Base-by-base conservation (phyloP, 2,797 vertebrate species). In the Austrolebias charrua region DNA sequence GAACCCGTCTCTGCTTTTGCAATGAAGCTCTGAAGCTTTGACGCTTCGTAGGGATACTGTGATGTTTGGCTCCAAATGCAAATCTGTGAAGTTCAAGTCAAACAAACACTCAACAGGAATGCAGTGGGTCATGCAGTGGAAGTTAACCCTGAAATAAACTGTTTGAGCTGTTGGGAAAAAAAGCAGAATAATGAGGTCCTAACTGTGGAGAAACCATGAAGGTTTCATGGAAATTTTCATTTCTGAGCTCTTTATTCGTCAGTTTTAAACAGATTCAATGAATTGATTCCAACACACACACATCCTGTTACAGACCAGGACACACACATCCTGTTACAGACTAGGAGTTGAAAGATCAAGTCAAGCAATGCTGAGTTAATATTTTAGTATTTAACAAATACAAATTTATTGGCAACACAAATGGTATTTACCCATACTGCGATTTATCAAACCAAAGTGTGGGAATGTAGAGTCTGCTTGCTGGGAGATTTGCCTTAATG, bases 401-500 rank as follows among this genome's bases (percentile, higher is more conserved):
- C 13, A 18, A 1, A 3, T 13, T 6, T 42, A 9, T 14, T 8
- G 13, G 7, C 5, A 31, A n/a, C 20, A 35, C 19, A 55, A 44
- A 43, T 33, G 12, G n/a, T 1, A 16, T 44, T 29, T 31, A 29
- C 2, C 19, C 57, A 35, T 16, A 7, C 18, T 19, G 20, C 46
- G 29, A 47, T 60, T 67, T 44, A 50, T 48, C 31, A 42, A 28
- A 19, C 13, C 55, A 9, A 19, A 4, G 14, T 49, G 60, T 73
- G 18, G 51, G 63, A 73, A 63, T 11, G 28, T 0, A 38, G 38
- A 42, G 16, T 43, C 9, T 11, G 44, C 46, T 43, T 5, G n/a
- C 48, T 51, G 47, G 38, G 16, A 40, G 53, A 67, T 71, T 49
- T 69, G 45, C 47, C 66, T 62, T 54, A 52, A 31, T 67, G 51